Evolutionary conservation across 2,888 invertebrate species (phyloP), one percentile per base, ranked within the genome.

Genomic region (Flabesymbios commensalis): DNA sequence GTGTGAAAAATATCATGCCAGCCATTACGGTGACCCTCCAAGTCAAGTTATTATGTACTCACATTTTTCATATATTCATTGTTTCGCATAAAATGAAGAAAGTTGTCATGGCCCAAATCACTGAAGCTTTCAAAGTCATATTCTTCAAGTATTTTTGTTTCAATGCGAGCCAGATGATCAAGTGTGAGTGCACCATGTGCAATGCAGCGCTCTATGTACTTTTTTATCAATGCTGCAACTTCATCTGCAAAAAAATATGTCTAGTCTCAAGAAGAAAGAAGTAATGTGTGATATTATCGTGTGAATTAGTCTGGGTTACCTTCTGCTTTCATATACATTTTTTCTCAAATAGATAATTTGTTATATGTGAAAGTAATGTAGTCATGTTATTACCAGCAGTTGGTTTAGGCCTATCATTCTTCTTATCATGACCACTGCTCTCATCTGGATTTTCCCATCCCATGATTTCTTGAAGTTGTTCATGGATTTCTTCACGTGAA

Each of bases 101-200:
- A 81, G n/a, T 72, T 63, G 3, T 74, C 75, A 56, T 72, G 70
- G 3, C 75, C 75, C 72, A 81, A 69, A 7, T 64, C 71, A 19
- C 54, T 43, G 65, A 81, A 81, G 3, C 67, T 60, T 0, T 65
- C 42, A 48, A 75, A 75, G 2, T 66, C 67, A 57, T 72, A 77
- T 19, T 78, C 77, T 53, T 78, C 75, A 10, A 74, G 57, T 3
- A 81, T 60, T 57, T 74, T 78, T 59, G 75, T 72, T 61, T 81
- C 80, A 47, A 81, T 77, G 19, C 71, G 67, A 32, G 73, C 68
- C 53, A 81, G 61, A 53, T 73, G 67, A 7, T 61, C 61, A 5
- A 80, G 68, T 33, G 70, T 75, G 17, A 80, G 64, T 5, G 73
- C 48, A 3, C 78, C 78, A 14, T 69, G 70, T 19, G 69, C 68